Percentiles rank a stretch among this genome's conserved stretches.
These are phyloP conservation scores for Elgaria multicarinata DNA, from an alignment of 2,113 vertebrate genomes.

Conservation along the genomic window DNA sequence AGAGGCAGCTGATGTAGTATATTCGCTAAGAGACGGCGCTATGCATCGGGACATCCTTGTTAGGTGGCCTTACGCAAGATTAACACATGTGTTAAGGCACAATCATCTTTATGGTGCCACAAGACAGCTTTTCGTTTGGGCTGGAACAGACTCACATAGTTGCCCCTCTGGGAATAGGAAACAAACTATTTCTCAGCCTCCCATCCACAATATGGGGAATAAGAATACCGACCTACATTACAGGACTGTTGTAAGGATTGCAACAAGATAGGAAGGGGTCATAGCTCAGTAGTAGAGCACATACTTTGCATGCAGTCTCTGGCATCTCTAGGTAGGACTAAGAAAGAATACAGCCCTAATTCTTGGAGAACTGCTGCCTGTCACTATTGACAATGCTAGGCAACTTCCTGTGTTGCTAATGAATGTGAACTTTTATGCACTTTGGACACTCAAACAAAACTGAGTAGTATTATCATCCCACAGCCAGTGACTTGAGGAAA, in stretches of 20 bases:
- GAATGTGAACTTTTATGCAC: background rate
- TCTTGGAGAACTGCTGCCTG: too few relatives aligned
- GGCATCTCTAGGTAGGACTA: too few relatives aligned
- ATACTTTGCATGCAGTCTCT: too few relatives aligned
- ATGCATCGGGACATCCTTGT: background rate
- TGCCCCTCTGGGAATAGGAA: too few relatives aligned
- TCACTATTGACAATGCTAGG: too few relatives aligned
- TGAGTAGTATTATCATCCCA: background rate
- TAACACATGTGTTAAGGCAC: background rate
- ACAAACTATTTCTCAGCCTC: background rate
- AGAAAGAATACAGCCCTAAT: too few relatives aligned
- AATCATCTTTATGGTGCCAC: too few relatives aligned
- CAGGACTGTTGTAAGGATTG: background rate
- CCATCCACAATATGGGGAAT: background rate
- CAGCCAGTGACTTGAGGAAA: background rate
- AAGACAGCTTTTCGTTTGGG: background rate
- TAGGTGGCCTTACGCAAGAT: background rate
- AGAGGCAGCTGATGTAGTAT: too few relatives aligned
- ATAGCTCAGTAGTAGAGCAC: too few relatives aligned
- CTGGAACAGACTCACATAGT: background rate
- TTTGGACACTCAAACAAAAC: background rate
- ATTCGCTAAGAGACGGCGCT: background rate
- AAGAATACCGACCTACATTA: background rate
- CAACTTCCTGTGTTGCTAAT: too few relatives aligned
- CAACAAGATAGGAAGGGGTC: background rate